A percentile compares a stretch with the other conserved stretches of the same genome.
Evolutionary conservation across 1,140 invertebrate species (phyloP).

Genomic region (Zaprionus capensis): DNA sequence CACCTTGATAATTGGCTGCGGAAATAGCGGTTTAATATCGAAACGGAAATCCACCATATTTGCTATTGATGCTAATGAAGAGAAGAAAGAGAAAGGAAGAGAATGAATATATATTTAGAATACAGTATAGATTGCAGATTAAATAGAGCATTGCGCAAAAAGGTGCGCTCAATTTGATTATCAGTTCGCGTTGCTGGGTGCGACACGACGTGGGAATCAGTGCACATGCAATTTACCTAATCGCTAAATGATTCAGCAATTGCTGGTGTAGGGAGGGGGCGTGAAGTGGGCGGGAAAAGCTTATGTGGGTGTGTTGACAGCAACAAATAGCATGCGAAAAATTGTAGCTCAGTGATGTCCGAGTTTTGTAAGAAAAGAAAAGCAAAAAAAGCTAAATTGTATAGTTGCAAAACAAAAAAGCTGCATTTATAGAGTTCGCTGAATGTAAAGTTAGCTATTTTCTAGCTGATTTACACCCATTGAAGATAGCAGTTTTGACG

Average conservation of each 20-base stretch:
- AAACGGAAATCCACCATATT: slow-evolving; percentile 87
- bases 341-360: background rate
- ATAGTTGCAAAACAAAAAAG: no score
- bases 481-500: no score
- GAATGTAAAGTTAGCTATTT: no score
- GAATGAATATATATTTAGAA: background rate
- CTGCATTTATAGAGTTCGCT: no score
- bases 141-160: slow-evolving; percentile 75
- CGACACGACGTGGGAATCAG: slow-evolving; percentile 55
- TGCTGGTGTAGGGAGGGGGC: background rate
- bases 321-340: slow-evolving; percentile 14
- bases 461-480: no score
- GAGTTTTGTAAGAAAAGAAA: no score
- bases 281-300: slow-evolving; percentile 7
- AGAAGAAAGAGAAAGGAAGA: background rate
- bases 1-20: slow-evolving; percentile 87
- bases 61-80: slow-evolving; percentile 13
- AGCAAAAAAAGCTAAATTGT: no score
- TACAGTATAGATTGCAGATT: slow-evolving; percentile 40
- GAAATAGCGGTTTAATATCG: slow-evolving; percentile 86
- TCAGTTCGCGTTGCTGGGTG: slow-evolving; percentile 45
- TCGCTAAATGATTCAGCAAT: slow-evolving; percentile 65
- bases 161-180: slow-evolving; percentile 67
- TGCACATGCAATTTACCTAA: slow-evolving; percentile 66
- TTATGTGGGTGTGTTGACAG: slow-evolving; percentile 52